A percentile compares a stretch with the other conserved stretches of the same genome.
phyloP scores from a whole-genome alignment of 1,140 invertebrate species.

The Hypothenemus hampei region DNA sequence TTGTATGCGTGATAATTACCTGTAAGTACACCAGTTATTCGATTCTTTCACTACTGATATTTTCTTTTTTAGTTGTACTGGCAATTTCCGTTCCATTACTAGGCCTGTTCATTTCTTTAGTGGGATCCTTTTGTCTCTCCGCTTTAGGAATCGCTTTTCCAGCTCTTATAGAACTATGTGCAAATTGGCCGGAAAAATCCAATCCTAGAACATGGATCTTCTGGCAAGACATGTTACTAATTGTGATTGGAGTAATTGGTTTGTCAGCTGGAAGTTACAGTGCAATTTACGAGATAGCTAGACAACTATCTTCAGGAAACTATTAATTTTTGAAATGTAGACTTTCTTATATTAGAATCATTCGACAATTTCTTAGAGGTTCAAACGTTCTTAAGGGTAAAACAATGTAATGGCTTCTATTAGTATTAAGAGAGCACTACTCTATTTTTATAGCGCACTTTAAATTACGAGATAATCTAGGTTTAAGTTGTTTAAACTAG shows the following conservation, averaged over 20 bases:
- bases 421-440: no score
- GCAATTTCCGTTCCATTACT: constrained; percentile 70
- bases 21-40: constrained; percentile 55
- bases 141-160: constrained; percentile 79
- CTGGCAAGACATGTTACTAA: constrained; percentile 51
- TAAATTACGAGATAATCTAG: no score
- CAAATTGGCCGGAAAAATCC: constrained; percentile 51
- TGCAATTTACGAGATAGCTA: constrained; percentile 41
- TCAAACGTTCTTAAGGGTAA: no score
- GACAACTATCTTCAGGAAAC: constrained; percentile 25
- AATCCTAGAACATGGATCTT: constrained; percentile 44
- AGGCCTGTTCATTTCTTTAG: constrained; percentile 77
- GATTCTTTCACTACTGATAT: not conserved
- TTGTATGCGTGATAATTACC: constrained; percentile 62
- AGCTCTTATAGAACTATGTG: constrained; percentile 69
- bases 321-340: no score
- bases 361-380: no score
- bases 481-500: no score
- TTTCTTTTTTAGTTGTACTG: constrained; percentile 55
- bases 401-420: no score
- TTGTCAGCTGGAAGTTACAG: constrained; percentile 43
- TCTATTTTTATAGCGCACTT: no score
- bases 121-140: constrained; percentile 75
- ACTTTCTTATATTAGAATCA: no score
- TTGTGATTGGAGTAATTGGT: constrained; percentile 53